Evolutionary conservation across 2,113 vertebrate genomes (phyloP).

Genomic region (Odocoileus virginianus): DNA sequence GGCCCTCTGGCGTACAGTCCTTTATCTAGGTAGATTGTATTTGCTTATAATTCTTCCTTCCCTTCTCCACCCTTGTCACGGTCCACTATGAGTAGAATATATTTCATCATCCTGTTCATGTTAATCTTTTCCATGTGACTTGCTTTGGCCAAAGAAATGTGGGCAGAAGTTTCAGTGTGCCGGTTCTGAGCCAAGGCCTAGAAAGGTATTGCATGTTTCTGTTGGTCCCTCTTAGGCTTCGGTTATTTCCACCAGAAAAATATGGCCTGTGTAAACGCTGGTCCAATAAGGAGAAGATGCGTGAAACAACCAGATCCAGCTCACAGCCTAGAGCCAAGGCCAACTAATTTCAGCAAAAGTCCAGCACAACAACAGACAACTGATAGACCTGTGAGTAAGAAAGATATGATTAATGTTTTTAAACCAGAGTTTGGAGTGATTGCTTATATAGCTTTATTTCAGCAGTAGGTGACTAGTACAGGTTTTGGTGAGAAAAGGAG

Average conservation of each 20-base stretch:
- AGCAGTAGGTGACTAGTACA: background rate
- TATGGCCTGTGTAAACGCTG: background rate
- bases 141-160: background rate
- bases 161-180: background rate
- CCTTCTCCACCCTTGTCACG: background rate
- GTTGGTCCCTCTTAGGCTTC: background rate
- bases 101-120: background rate
- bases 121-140: background rate
- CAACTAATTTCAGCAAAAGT: background rate
- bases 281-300: background rate
- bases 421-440: background rate
- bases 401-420: background rate
- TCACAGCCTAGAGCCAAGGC: background rate
- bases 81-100: background rate
- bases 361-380: background rate
- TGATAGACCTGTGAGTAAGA: background rate
- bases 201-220: background rate
- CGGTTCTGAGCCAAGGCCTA: background rate
- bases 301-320: background rate
- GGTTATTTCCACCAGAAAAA: background rate
- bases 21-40: background rate
- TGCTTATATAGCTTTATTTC: constrained; percentile 10
- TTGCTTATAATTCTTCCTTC: background rate
- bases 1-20: background rate
- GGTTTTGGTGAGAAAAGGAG: background rate